Evolutionary conservation across 2,113 vertebrate species (phyloP).

Genomic region (Phrynosoma blainvillii): DNA sequence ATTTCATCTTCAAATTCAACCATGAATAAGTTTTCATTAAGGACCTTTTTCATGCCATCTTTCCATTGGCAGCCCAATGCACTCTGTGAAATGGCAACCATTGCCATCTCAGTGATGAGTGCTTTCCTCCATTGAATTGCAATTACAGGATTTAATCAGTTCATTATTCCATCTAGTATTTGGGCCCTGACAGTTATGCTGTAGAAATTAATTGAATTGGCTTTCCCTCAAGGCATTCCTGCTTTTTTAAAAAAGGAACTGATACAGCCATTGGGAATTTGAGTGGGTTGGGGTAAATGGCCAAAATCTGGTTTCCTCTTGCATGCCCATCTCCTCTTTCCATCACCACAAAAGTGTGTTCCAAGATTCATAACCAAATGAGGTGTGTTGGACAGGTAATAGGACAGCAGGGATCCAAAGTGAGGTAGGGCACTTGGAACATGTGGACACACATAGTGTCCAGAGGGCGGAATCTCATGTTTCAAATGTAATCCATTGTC

Average conservation of each 20-base stretch:
- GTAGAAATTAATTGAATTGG: slow-evolving; percentile 76
- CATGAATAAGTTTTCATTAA: not conserved
- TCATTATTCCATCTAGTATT: slow-evolving; percentile 76
- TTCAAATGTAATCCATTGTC: too few relatives aligned
- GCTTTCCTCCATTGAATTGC: slow-evolving; percentile 70
- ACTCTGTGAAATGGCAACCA: slow-evolving; percentile 44
- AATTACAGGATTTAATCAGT: slow-evolving; percentile 78
- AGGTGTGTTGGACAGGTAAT: not conserved
- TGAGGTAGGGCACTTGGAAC: not conserved
- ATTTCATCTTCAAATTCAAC: not conserved
- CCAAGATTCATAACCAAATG: not conserved
- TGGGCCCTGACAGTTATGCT: slow-evolving; percentile 67
- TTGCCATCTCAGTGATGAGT: slow-evolving; percentile 71
- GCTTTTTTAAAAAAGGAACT: slow-evolving; percentile 48
- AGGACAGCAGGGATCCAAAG: not conserved
- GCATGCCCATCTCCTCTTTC: slow-evolving; percentile 16
- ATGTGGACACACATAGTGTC: too few relatives aligned
- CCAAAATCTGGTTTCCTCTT: slow-evolving; percentile 57
- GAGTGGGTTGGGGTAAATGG: slow-evolving; percentile 51
- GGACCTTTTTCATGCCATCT: not conserved
- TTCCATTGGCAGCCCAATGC: slow-evolving; percentile 39
- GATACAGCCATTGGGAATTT: slow-evolving; percentile 53
- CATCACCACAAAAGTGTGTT: not conserved
- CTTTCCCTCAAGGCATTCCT: slow-evolving; percentile 72
- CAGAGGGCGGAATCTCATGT: too few relatives aligned